Evolutionary conservation across 2,888 invertebrate species (phyloP), one percentile per base, ranked within the genome.

Genomic region (Eledone cirrhosa): DNA sequence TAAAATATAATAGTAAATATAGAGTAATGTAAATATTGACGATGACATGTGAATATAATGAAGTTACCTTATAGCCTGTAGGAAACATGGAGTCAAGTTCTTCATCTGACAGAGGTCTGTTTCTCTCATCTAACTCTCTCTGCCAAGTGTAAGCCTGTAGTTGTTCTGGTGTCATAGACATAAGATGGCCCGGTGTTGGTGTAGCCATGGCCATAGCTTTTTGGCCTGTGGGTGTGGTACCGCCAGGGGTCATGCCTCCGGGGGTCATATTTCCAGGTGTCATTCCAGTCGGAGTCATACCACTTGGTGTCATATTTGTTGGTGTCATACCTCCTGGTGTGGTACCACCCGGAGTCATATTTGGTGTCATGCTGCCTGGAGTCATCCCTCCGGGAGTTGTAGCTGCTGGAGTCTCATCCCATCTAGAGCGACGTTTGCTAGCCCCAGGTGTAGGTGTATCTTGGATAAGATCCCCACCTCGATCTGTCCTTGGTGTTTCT

Each of bases 121-220:
- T 99, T 80, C 99, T 93, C 90, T 99, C 99, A 88, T 99, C 99
- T 80, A 99, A 98, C 92, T 99, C 99, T 87, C 97, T 94, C 91
- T 99, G 98, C 98, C 98, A 98, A 47, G 98, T 94, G 90, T 97
- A 98, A 0, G 98, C 97, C 91, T 99, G 99, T 82, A 99, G 92
- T 91, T 99, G 99, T 91, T 99, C 99, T 0, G 99, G 99, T 0
- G 99, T 99, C 99, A 99, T 99, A 22, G 97, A 96, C 82, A 98
- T 95, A 81, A 98, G 92, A 87, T 98, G 98, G 27, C 97, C 93
- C 0, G 99, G 98, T 0, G 98, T 97, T 0, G 99, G 99, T 0
- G 99, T 99, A 2, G 97, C 97, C 95, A 99, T 95, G 0, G 95
- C 97, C 98, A 99, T 99, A 0, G 99, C 99, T 91, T 98, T 98